Conservation (phyloP, 2,888 invertebrate species). For the Drosophila imparisetae region DNA sequence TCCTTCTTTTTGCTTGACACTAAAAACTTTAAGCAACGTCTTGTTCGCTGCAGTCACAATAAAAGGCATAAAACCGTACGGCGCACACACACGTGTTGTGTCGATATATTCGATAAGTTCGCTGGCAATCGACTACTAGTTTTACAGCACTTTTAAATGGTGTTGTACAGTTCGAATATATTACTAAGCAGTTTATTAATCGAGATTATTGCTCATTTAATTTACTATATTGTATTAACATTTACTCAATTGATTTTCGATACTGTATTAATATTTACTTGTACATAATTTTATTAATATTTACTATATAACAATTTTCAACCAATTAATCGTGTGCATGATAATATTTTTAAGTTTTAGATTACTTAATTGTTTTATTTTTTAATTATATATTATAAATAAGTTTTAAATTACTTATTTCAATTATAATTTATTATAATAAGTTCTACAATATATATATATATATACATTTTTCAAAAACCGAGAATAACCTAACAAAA, state of each 20-base stretch:
- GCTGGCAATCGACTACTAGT: slow-evolving; percentile 12
- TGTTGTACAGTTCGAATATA: slow-evolving; percentile 2
- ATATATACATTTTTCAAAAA: background rate
- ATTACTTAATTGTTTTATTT: background rate
- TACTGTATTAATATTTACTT: background rate
- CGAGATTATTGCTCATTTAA: background rate
- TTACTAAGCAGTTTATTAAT: background rate
- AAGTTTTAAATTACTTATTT: background rate
- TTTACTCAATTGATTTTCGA: background rate
- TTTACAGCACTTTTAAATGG: slow-evolving; percentile 33
- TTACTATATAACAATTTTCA: background rate
- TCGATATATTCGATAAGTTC: slow-evolving; percentile 46
- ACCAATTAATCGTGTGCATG: background rate
- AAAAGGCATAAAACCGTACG: slow-evolving; percentile 19
- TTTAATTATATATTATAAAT: background rate
- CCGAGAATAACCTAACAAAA: background rate
- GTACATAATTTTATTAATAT: background rate
- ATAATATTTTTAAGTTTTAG: background rate
- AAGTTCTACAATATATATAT: background rate
- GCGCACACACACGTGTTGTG: slow-evolving; percentile 59
- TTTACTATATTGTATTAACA: background rate
- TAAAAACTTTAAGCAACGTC: slow-evolving; percentile 27
- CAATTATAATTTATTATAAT: background rate
- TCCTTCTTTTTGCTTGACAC: slow-evolving; percentile 5
- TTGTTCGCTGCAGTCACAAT: slow-evolving; percentile 25